phyloP scores from a whole-genome alignment of 2,797 vertebrate genomes.

The Xenentodon cancila region DNA sequence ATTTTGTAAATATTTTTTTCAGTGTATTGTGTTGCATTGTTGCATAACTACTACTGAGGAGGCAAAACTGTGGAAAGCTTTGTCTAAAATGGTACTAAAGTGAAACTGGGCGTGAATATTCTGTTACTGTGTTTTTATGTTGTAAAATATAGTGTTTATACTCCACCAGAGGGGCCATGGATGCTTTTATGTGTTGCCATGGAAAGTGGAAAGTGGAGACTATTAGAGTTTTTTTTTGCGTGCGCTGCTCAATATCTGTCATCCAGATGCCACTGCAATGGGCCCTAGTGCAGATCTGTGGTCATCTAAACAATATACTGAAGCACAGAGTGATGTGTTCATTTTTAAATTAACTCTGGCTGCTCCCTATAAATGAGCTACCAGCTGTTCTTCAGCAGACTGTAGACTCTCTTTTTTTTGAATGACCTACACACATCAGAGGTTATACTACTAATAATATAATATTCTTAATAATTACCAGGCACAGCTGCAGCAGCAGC shows the following conservation, averaged over 20 bases:
- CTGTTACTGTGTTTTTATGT: not conserved
- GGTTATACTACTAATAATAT: constrained; percentile 17
- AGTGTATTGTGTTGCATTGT: no score
- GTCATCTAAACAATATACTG: constrained; percentile 41
- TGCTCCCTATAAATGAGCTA: constrained; percentile 42
- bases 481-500: not conserved
- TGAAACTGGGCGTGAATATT: no score
- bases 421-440: constrained; percentile 22
- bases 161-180: constrained; percentile 1
- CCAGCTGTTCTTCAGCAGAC: constrained; percentile 9
- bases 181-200: constrained; percentile 48
- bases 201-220: constrained; percentile 44
- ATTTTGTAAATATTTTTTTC: no score
- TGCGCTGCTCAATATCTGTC: constrained; percentile 53
- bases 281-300: constrained; percentile 46
- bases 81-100: no score
- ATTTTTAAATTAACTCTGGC: constrained; percentile 60
- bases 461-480: no score
- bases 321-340: constrained; percentile 38
- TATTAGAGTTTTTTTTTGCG: constrained; percentile 40
- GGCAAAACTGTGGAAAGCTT: no score
- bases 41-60: no score
- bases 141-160: not conserved
- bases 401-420: not conserved
- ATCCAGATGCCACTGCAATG: constrained; percentile 71